Evolutionary conservation across 1,140 invertebrate genomes (phyloP).

Genomic region (Drosophila murphyi): DNA sequence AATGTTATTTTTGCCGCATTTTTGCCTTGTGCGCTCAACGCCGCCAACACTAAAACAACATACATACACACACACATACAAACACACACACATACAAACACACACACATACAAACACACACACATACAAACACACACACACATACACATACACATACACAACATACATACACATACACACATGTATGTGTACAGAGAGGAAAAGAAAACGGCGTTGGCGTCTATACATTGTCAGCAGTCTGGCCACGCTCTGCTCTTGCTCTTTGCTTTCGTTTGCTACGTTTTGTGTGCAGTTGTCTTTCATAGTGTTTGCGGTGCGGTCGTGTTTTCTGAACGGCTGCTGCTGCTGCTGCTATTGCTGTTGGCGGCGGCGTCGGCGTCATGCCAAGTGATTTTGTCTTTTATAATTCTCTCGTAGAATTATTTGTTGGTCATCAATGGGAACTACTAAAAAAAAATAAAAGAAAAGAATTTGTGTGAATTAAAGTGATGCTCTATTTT

Average conservation of each 20-base stretch:
- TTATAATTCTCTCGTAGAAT: slow-evolving; percentile 31
- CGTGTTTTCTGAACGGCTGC: slow-evolving; percentile 59
- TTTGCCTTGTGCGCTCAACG: slow-evolving; percentile 22
- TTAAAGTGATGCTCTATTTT: slow-evolving; percentile 15
- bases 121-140: slow-evolving; percentile 17
- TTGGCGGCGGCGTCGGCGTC: slow-evolving; percentile 43
- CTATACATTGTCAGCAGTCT: slow-evolving; percentile 42
- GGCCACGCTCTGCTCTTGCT: slow-evolving; percentile 50
- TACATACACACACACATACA: slow-evolving; percentile 9
- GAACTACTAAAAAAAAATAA: slow-evolving; percentile 9
- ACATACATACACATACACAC: not conserved
- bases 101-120: slow-evolving; percentile 1
- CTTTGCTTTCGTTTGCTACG: slow-evolving; percentile 39
- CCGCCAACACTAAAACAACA: slow-evolving; percentile 15
- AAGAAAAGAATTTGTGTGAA: not conserved
- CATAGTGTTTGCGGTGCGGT: slow-evolving; percentile 63
- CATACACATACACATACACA: slow-evolving; percentile 7
- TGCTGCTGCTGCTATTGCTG: slow-evolving; percentile 29
- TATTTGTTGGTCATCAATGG: slow-evolving; percentile 48
- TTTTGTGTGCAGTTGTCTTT: slow-evolving; percentile 57
- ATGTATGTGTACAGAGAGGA: slow-evolving; percentile 18
- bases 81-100: slow-evolving; percentile 6
- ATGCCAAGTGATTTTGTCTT: slow-evolving; percentile 57
- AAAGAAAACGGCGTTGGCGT: slow-evolving; percentile 36
- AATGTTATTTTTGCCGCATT: slow-evolving; percentile 62